These are phyloP conservation scores for Myrmecobius fasciatus DNA, from an alignment of 2,113 vertebrate species.

Conservation along the genomic window DNA sequence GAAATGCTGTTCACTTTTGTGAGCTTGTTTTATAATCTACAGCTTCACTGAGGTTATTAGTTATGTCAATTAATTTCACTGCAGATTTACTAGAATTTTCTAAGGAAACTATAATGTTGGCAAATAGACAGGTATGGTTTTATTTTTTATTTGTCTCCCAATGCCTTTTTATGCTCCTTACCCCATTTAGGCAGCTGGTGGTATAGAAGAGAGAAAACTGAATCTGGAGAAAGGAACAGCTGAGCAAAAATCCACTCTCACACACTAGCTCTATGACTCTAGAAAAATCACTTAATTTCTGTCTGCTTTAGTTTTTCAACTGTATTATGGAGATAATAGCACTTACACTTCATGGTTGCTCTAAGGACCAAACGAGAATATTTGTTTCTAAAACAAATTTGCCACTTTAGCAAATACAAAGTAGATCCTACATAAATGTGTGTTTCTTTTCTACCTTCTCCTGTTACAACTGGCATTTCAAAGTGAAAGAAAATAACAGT, in stretches of 20 bases:
- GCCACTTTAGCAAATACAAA: not conserved
- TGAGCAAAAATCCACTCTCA: not conserved
- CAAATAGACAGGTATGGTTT: not conserved
- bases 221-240: not conserved
- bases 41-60: not conserved
- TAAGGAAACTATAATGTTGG: not conserved
- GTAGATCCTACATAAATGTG: not conserved
- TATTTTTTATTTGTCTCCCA: not conserved
- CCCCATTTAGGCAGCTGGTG: not conserved
- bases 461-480: not conserved
- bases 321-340: not conserved
- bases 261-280: not conserved
- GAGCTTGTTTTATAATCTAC: not conserved
- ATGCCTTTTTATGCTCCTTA: not conserved
- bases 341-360: not conserved
- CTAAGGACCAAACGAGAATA: not conserved
- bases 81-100: not conserved
- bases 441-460: not conserved
- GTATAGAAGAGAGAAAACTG: not conserved
- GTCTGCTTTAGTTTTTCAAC: not conserved
- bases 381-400: not conserved
- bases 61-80: not conserved
- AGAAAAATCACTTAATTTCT: not conserved
- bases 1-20: not conserved
- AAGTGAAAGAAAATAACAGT: not conserved